Conservation (phyloP, 2,113 vertebrate species). For the Taxidea taxus region DNA sequence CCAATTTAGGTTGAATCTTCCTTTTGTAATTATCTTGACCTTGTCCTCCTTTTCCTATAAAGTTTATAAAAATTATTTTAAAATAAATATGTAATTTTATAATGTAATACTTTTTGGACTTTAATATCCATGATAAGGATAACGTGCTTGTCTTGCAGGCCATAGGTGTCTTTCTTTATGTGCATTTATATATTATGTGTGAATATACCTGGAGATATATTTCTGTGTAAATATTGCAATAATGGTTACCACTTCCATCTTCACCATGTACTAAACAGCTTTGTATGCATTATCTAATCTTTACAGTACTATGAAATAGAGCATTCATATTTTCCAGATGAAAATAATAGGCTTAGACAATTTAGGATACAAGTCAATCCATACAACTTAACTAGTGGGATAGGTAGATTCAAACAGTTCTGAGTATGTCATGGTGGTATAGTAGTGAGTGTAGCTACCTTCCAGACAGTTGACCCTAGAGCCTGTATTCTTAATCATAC, state of each 20-base stretch:
- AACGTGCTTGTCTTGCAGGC: background rate
- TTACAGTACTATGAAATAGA: background rate
- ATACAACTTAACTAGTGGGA: background rate
- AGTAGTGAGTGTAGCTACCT: constrained; percentile 87
- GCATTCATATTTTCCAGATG: background rate
- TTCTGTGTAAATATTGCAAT: background rate
- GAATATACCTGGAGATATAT: background rate
- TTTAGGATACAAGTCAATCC: background rate
- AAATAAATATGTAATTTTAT: background rate
- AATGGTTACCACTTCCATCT: background rate
- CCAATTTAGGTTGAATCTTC: background rate
- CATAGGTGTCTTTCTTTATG: background rate
- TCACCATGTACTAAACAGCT: background rate
- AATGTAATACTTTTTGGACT: background rate
- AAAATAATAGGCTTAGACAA: constrained; percentile 2
- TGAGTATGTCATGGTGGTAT: constrained; percentile 69
- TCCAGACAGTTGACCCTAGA: constrained; percentile 72
- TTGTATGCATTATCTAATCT: background rate
- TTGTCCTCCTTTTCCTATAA: background rate
- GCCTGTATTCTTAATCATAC: background rate
- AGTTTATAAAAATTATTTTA: background rate
- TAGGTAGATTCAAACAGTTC: background rate
- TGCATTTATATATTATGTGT: background rate
- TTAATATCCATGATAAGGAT: background rate
- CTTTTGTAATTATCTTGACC: background rate